Conservation (phyloP, 2,797 vertebrate genomes). For the Momotus momota region DNA sequence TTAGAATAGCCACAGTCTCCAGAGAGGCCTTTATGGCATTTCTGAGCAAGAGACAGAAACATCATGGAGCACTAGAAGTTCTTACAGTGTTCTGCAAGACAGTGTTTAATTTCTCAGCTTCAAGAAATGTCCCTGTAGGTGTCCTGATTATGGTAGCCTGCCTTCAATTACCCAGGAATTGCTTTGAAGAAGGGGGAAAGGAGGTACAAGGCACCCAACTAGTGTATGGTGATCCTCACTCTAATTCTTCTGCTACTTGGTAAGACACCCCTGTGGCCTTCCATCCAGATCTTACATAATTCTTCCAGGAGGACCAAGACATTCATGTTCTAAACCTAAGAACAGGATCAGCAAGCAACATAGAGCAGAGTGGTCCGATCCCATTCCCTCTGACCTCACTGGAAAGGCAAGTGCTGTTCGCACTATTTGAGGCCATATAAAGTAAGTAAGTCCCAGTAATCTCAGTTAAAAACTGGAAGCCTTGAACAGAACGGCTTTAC, state of each 20-base stretch:
- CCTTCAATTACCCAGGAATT: not conserved
- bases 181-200: not conserved
- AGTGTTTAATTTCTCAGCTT: not conserved
- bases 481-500: not conserved
- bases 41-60: not conserved
- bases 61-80: not conserved
- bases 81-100: not conserved
- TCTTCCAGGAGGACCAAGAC: not conserved
- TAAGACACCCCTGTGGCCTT: not conserved
- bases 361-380: not conserved
- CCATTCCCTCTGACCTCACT: not conserved
- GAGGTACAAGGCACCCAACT: not conserved
- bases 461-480: not conserved
- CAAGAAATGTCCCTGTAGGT: not conserved
- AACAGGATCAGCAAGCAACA: not conserved
- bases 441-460: not conserved
- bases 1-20: not conserved
- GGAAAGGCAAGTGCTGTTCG: accelerated
- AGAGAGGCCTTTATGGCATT: not conserved
- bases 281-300: not conserved
- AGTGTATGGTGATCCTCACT: not conserved
- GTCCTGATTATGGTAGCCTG: not conserved
- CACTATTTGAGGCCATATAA: not conserved
- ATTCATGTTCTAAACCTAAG: not conserved
- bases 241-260: not conserved